These are phyloP conservation scores for Oxystoma pomonae DNA, from an alignment of 2,888 invertebrate genomes.

Conservation along the genomic window DNA sequence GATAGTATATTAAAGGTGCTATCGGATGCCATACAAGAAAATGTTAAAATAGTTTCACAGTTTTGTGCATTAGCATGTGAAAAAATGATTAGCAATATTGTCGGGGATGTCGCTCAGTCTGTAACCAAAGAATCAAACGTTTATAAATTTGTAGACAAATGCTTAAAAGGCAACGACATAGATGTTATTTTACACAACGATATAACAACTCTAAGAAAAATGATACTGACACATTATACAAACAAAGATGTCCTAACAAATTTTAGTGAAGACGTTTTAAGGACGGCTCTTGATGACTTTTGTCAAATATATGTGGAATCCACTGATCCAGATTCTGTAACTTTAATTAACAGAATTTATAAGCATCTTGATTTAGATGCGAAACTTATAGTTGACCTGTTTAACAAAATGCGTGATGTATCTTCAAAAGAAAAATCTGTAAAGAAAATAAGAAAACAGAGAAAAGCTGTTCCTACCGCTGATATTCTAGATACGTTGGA, in stretches of 20 bases:
- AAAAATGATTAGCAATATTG: constrained; percentile 27
- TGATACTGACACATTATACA: constrained; percentile 44
- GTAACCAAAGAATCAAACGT: constrained; percentile 41
- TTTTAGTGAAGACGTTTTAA: constrained; percentile 50
- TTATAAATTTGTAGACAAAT: constrained; percentile 57
- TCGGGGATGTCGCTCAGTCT: constrained; percentile 29
- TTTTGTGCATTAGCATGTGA: background rate
- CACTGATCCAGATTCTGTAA: constrained; percentile 57
- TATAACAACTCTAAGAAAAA: background rate
- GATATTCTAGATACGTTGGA: constrained; percentile 60
- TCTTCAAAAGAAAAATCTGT: constrained; percentile 45
- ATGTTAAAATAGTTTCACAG: background rate
- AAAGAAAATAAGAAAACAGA: constrained; percentile 48
- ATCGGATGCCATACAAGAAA: background rate
- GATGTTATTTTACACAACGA: constrained; percentile 15
- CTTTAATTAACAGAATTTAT: constrained; percentile 59
- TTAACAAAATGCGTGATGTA: constrained; percentile 58
- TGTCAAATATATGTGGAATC: constrained; percentile 55
- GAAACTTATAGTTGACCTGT: constrained; percentile 54
- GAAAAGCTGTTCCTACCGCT: constrained; percentile 51
- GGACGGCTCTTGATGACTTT: constrained; percentile 51
- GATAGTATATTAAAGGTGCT: background rate
- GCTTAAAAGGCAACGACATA: constrained; percentile 53
- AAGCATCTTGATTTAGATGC: constrained; percentile 65
- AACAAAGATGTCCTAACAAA: constrained; percentile 51